Conservation (phyloP, 2,113 vertebrate species). For the Porphyrio hochstetteri region DNA sequence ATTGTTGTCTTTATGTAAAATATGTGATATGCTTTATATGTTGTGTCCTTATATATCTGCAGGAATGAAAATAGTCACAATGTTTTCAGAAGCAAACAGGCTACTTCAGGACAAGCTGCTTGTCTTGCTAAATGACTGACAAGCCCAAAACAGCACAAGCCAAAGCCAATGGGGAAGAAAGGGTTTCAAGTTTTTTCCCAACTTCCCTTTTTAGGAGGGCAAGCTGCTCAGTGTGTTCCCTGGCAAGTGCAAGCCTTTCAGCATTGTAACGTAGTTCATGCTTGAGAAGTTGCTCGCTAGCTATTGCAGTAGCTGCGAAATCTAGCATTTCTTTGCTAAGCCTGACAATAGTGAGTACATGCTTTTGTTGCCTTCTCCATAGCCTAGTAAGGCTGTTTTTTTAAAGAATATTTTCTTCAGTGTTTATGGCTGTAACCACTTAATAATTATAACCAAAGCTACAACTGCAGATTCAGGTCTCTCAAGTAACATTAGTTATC, state of each 20-base stretch:
- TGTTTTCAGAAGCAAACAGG: not conserved
- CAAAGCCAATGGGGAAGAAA: not conserved
- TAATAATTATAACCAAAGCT: not conserved
- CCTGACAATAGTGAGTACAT: not conserved
- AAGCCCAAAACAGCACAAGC: not conserved
- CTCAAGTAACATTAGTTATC: not conserved
- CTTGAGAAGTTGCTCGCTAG: conserved; percentile 1
- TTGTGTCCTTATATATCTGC: not conserved
- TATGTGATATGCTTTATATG: not conserved
- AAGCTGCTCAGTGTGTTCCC: not conserved
- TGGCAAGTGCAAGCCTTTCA: conserved; percentile 22
- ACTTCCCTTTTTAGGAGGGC: conserved; percentile 45
- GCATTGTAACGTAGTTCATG: not conserved
- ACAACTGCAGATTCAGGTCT: not conserved
- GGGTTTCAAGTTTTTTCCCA: conserved; percentile 17
- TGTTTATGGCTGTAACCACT: not conserved
- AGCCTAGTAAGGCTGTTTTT: not conserved
- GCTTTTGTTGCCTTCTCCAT: not conserved
- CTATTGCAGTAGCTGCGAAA: not conserved
- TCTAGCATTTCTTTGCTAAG: not conserved
- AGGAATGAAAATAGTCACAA: not conserved
- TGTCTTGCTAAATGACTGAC: not conserved
- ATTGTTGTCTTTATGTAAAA: not conserved
- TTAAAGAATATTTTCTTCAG: not conserved
- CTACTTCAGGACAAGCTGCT: conserved; percentile 24